A percentile compares a stretch with the other conserved stretches of the same genome.
Conservation (phyloP, 2,113 vertebrate genomes). For the Craseonycteris thonglongyai region DNA sequence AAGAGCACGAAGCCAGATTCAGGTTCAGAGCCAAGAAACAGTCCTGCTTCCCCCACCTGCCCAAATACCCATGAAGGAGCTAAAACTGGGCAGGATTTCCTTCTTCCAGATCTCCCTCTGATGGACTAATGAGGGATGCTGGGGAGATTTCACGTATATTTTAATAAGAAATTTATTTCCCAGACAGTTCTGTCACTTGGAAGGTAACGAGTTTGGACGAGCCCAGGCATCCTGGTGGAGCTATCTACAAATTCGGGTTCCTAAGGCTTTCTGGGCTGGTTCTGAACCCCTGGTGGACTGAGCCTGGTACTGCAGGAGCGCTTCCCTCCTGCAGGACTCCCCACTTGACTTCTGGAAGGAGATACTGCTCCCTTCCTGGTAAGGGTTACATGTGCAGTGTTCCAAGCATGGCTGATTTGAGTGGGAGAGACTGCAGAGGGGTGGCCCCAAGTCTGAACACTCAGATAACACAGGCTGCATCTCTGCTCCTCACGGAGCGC, state of each 20-base stretch:
- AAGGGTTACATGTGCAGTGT: not conserved
- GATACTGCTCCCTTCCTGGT: not conserved
- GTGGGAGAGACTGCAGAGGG: not conserved
- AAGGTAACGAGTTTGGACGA: not conserved
- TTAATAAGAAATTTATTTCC: constrained; percentile 52
- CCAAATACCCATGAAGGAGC: not conserved
- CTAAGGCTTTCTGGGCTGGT: not conserved
- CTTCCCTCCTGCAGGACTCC: not conserved
- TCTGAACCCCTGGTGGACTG: not conserved
- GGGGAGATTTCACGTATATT: not conserved
- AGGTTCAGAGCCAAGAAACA: not conserved
- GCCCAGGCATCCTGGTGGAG: not conserved
- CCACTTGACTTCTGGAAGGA: not conserved
- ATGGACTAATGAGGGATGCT: constrained; percentile 1
- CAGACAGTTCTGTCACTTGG: not conserved
- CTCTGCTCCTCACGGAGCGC: not conserved
- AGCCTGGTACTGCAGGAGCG: not conserved
- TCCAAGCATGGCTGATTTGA: not conserved
- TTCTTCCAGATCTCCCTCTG: not conserved
- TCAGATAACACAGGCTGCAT: not conserved
- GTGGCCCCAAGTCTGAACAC: not conserved
- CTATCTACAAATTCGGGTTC: not conserved
- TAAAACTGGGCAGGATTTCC: constrained; percentile 26
- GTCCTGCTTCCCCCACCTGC: not conserved
- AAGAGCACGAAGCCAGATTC: not conserved